phyloP scores from a whole-genome alignment of 2,113 vertebrate species.

The Eubucco bourcierii region DNA sequence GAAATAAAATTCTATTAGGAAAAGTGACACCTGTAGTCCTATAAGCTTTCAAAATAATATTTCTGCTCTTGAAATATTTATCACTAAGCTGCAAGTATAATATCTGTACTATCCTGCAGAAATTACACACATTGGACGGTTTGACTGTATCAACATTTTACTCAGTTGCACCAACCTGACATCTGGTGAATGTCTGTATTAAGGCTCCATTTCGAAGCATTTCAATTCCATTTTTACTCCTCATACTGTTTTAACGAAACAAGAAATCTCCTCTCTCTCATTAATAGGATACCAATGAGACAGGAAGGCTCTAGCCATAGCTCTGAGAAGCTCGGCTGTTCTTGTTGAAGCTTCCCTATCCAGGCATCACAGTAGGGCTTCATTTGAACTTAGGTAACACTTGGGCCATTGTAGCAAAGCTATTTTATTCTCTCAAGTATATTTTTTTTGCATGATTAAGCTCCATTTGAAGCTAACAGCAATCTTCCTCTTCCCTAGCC shows the following conservation, averaged over 20 bases:
- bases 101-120: not conserved
- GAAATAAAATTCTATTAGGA: constrained; percentile 53
- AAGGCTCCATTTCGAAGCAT: constrained; percentile 1
- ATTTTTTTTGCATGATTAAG: not conserved
- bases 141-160: constrained; percentile 4
- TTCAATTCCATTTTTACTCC: not conserved
- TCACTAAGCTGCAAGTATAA: constrained; percentile 53
- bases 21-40: constrained; percentile 56
- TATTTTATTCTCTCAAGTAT: not conserved
- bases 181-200: constrained; percentile 21
- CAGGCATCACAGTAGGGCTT: not conserved
- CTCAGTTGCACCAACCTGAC: not conserved
- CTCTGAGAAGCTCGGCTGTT: not conserved
- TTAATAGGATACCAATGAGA: not conserved
- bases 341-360: not conserved
- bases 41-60: constrained; percentile 52
- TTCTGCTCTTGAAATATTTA: constrained; percentile 54
- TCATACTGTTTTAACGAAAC: not conserved
- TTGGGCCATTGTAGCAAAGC: not conserved
- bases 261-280: not conserved
- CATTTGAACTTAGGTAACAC: not conserved
- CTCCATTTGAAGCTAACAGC: not conserved
- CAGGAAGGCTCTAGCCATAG: not conserved
- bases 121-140: not conserved
- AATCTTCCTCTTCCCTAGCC: not conserved